Percentiles rank a stretch among this genome's conserved stretches.
Conservation (phyloP, 2,888 invertebrate species). For the Mesochorus sp. region DNA sequence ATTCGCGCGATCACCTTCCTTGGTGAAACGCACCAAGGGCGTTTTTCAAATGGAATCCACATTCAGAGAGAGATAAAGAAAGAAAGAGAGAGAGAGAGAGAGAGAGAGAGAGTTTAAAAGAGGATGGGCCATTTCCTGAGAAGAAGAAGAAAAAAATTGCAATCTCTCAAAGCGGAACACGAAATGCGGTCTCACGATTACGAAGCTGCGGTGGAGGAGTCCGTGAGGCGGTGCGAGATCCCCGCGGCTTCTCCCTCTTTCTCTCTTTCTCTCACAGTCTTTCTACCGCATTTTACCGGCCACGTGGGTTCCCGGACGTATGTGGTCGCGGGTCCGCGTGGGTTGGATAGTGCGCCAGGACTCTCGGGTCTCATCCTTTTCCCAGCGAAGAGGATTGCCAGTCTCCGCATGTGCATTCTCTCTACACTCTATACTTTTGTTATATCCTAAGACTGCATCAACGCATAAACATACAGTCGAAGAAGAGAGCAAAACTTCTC, state of each 20-base stretch:
- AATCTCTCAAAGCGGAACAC: slow-evolving; percentile 66
- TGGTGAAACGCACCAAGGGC: slow-evolving; percentile 7
- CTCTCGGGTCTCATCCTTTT: slow-evolving; percentile 59
- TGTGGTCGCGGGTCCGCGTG: slow-evolving; percentile 66
- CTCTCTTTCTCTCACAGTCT: slow-evolving; percentile 5
- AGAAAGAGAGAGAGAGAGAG: slow-evolving; percentile 47
- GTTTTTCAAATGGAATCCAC: slow-evolving; percentile 46
- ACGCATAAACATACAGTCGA: too few species aligned
- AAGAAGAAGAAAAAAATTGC: slow-evolving; percentile 54
- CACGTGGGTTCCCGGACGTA: slow-evolving; percentile 70
- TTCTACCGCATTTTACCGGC: slow-evolving; percentile 49
- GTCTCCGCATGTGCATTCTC: slow-evolving; percentile 57
- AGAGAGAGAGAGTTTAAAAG: slow-evolving; percentile 37
- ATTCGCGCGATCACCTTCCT: slow-evolving; percentile 5
- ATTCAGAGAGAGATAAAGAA: slow-evolving; percentile 24
- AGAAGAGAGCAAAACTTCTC: too few species aligned
- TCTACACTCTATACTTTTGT: slow-evolving; percentile 32
- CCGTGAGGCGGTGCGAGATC: slow-evolving; percentile 59
- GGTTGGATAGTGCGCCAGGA: slow-evolving; percentile 62
- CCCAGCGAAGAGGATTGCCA: slow-evolving; percentile 37
- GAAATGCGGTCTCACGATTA: slow-evolving; percentile 67
- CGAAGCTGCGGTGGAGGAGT: slow-evolving; percentile 51
- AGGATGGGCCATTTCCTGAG: slow-evolving; percentile 60
- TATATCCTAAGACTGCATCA: too few species aligned
- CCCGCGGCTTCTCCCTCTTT: slow-evolving; percentile 43